Percentiles rank a stretch among this genome's conserved stretches.
phyloP scores from a whole-genome alignment of 2,113 vertebrate species.

The Trichechus manatus region DNA sequence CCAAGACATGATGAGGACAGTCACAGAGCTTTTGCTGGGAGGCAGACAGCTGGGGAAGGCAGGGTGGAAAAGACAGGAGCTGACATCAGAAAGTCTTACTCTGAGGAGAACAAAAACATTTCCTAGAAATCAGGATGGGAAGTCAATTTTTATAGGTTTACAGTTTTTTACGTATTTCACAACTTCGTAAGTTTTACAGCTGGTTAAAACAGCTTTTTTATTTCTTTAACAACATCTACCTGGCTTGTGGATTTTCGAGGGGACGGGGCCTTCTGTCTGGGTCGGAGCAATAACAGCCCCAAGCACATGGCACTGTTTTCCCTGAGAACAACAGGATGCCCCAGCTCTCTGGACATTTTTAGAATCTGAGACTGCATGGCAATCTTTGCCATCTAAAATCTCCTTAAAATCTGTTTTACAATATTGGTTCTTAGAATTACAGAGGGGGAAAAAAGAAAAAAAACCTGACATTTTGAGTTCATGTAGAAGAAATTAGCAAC shows the following conservation, averaged over 20 bases:
- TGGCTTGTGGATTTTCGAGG: neutral
- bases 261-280: neutral
- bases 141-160: slow-evolving; percentile 23
- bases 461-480: neutral
- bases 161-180: slow-evolving; percentile 24
- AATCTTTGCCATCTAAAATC: neutral
- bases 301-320: neutral
- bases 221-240: neutral
- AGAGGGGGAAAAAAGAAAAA: neutral
- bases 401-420: neutral
- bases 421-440: neutral
- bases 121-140: slow-evolving; percentile 72
- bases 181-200: slow-evolving; percentile 57
- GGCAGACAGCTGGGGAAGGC: neutral
- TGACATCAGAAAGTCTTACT: slow-evolving; percentile 34
- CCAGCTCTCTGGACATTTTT: neutral
- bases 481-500: neutral
- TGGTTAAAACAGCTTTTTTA: slow-evolving; percentile 35
- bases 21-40: rapidly evolving
- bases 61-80: slow-evolving; percentile 25
- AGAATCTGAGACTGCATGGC: neutral
- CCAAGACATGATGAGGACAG: neutral
- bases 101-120: slow-evolving; percentile 53
- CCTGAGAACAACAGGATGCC: neutral
- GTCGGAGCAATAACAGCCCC: neutral